Percentiles rank a stretch among this genome's conserved stretches.
These are phyloP conservation scores for Cyaniris semiargus DNA, from an alignment of 2,888 invertebrate genomes.

Conservation along the genomic window DNA sequence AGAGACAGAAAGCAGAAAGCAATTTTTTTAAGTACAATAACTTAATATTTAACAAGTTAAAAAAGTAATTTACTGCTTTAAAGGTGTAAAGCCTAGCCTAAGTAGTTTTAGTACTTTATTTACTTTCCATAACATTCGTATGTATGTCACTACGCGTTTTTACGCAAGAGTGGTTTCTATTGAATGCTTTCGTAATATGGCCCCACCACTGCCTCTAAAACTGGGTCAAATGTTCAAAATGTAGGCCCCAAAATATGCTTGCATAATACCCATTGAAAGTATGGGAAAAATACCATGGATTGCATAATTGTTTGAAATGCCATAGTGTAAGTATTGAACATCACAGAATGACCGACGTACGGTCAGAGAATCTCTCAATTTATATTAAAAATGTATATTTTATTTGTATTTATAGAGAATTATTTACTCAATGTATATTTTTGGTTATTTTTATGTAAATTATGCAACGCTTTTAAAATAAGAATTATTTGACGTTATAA, in stretches of 20 bases:
- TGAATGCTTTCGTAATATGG: constrained; percentile 10
- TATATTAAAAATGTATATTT: constrained; percentile 9
- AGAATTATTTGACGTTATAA: not conserved
- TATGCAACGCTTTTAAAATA: constrained; percentile 9
- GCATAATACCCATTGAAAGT: not conserved
- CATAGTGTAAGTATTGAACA: not conserved
- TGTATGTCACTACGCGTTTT: not conserved
- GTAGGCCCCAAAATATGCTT: constrained; percentile 6
- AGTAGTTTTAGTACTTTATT: not conserved
- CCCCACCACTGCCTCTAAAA: not conserved
- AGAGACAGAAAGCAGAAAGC: not conserved
- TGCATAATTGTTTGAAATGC: constrained; percentile 6
- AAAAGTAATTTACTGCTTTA: no score
- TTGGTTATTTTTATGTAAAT: constrained; percentile 9
- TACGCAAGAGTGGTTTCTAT: constrained; percentile 9
- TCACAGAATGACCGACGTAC: not conserved
- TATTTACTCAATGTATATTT: constrained; percentile 20
- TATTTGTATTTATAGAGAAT: constrained; percentile 12
- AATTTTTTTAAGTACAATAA: not conserved
- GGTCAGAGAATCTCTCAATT: not conserved
- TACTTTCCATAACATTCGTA: constrained; percentile 13
- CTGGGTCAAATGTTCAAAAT: not conserved
- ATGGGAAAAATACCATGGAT: constrained; percentile 13
- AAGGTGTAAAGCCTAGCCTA: not conserved
- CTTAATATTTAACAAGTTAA: not conserved